Percentiles rank a stretch among this genome's conserved stretches.
phyloP scores from a whole-genome alignment of 2,888 invertebrate species.

The Scelioninae gen. 1 region DNA sequence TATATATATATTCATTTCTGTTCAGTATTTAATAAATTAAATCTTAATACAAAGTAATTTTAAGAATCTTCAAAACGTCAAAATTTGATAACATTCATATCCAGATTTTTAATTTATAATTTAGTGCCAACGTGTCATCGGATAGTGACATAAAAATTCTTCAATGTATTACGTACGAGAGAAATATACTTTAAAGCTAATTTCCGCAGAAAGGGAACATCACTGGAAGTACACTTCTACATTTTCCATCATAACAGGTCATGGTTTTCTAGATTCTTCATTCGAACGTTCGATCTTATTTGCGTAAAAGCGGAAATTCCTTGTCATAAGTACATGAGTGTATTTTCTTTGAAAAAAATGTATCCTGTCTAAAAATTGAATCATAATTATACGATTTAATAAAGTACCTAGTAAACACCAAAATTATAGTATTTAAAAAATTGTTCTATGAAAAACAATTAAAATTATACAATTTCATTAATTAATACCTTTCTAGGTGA shows the following conservation, averaged over 20 bases:
- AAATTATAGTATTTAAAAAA: background rate
- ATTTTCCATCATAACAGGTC: slow-evolving; percentile 43
- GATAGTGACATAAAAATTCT: slow-evolving; percentile 42
- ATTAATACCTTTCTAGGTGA: too few species aligned
- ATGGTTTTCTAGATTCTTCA: slow-evolving; percentile 39
- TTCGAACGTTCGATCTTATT: slow-evolving; percentile 50
- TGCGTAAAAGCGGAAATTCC: slow-evolving; percentile 40
- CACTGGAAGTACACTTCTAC: slow-evolving; percentile 47
- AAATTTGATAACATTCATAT: too few species aligned
- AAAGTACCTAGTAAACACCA: background rate
- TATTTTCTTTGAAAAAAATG: slow-evolving; percentile 51
- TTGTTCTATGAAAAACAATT: too few species aligned
- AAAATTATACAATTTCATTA: too few species aligned
- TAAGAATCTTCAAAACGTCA: too few species aligned
- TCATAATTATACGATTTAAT: slow-evolving; percentile 7
- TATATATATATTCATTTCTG: too few species aligned
- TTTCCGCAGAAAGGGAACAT: slow-evolving; percentile 50
- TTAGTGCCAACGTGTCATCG: slow-evolving; percentile 32
- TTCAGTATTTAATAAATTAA: too few species aligned
- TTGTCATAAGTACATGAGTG: slow-evolving; percentile 35
- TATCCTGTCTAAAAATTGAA: slow-evolving; percentile 4
- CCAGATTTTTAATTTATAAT: slow-evolving; percentile 15
- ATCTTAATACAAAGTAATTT: too few species aligned
- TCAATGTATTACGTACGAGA: slow-evolving; percentile 44
- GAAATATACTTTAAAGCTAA: slow-evolving; percentile 58